A percentile compares a stretch with the other conserved stretches of the same genome.
These are phyloP conservation scores for Machimus rusticus DNA, from an alignment of 2,888 invertebrate genomes.

Conservation along the genomic window DNA sequence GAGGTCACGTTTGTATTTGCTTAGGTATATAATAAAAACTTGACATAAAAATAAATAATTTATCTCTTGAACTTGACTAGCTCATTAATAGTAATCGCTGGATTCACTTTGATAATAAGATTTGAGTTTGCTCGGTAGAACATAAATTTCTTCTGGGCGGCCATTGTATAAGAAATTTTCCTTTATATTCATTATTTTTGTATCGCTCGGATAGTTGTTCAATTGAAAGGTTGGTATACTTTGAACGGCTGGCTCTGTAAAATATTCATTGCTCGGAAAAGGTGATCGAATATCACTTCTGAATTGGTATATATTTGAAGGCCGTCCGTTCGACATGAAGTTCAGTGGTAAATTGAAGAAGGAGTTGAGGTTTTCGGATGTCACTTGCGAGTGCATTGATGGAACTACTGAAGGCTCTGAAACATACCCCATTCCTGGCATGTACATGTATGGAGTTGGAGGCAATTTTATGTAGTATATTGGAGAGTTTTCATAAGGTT, in stretches of 20 bases:
- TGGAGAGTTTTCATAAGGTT: constrained; percentile 71
- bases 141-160: constrained; percentile 59
- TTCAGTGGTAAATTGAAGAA: constrained; percentile 78
- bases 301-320: constrained; percentile 80
- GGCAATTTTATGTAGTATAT: constrained; percentile 87
- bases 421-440: constrained; percentile 84
- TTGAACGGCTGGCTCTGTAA: constrained; percentile 42
- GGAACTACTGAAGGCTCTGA: constrained; percentile 73
- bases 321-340: constrained; percentile 84
- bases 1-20: not conserved
- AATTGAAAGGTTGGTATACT: constrained; percentile 59
- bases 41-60: not conserved
- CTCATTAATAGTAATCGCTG: not conserved
- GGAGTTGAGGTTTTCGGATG: constrained; percentile 61
- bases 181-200: constrained; percentile 75
- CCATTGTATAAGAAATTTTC: constrained; percentile 83
- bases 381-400: not conserved
- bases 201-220: constrained; percentile 67
- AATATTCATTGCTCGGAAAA: not conserved
- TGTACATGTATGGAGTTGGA: constrained; percentile 84
- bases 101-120: not conserved
- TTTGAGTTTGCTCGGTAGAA: constrained; percentile 52
- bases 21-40: not conserved
- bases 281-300: constrained; percentile 50
- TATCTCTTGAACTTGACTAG: not conserved